phyloP scores from a whole-genome alignment of 2,888 invertebrate genomes.

The Axea sp. region DNA sequence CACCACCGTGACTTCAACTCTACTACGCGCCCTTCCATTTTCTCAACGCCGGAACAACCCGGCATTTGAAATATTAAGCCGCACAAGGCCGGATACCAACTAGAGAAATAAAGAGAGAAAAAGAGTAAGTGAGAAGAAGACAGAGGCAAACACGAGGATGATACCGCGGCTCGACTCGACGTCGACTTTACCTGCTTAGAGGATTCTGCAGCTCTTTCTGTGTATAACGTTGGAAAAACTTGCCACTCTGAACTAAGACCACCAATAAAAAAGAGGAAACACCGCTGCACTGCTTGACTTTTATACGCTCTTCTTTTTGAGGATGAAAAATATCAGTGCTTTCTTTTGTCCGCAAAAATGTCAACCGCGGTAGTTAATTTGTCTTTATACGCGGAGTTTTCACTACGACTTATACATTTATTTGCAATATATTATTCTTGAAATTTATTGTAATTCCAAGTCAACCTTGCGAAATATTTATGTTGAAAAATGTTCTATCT shows the following conservation, averaged over 20 bases:
- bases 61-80: slow-evolving; percentile 76
- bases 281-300: slow-evolving; percentile 54
- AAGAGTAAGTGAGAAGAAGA: slow-evolving; percentile 15
- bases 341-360: slow-evolving; percentile 55
- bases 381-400: slow-evolving; percentile 45
- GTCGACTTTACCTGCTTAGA: slow-evolving; percentile 59
- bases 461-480: slow-evolving; percentile 3
- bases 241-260: slow-evolving; percentile 60
- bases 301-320: slow-evolving; percentile 51
- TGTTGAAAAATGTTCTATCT: slow-evolving; percentile 6
- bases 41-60: slow-evolving; percentile 76
- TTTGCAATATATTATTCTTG: slow-evolving; percentile 23
- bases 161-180: slow-evolving; percentile 47
- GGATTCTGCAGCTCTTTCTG: slow-evolving; percentile 48
- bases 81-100: slow-evolving; percentile 70
- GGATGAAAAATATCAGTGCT: slow-evolving; percentile 53
- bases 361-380: slow-evolving; percentile 54
- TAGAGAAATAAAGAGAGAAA: slow-evolving; percentile 59
- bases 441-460: slow-evolving; percentile 30
- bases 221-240: slow-evolving; percentile 53
- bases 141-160: slow-evolving; percentile 39
- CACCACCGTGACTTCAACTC: slow-evolving; percentile 54
- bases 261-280: slow-evolving; percentile 60
- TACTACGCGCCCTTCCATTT: slow-evolving; percentile 71
- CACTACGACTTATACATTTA: slow-evolving; percentile 15